A percentile compares a stretch with the other conserved stretches of the same genome.
Evolutionary conservation across 2,113 vertebrate genomes (phyloP).

Genomic region (Cairina moschata): DNA sequence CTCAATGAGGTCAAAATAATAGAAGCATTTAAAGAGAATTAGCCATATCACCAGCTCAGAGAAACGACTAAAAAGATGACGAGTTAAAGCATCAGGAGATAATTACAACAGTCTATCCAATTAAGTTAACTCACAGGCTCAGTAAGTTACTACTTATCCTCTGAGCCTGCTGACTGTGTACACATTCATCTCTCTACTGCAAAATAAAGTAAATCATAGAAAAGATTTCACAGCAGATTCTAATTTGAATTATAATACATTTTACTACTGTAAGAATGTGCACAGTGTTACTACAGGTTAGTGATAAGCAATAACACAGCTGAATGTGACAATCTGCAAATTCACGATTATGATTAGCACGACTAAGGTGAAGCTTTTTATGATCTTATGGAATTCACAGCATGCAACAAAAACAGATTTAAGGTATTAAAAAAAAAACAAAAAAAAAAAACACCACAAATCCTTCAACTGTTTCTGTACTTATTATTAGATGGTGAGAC

Average conservation of each 20-base stretch:
- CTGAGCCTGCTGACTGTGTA: neutral
- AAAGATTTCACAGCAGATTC: neutral
- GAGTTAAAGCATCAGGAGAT: constrained; percentile 24
- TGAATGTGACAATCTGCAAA: neutral
- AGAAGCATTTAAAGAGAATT: neutral
- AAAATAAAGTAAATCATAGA: neutral
- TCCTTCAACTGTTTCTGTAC: neutral
- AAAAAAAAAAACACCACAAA: neutral
- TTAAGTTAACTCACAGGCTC: constrained; percentile 46
- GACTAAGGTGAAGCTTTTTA: neutral
- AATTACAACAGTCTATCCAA: constrained; percentile 40
- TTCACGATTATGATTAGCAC: neutral
- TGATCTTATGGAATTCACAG: neutral
- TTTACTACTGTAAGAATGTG: neutral
- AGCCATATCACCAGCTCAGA: neutral
- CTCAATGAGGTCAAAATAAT: neutral
- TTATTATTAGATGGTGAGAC: neutral
- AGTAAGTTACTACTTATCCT: constrained; percentile 17
- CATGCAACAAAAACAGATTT: neutral
- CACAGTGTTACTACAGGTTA: neutral
- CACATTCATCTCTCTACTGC: neutral
- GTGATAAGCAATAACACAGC: neutral
- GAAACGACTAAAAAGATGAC: constrained; percentile 49
- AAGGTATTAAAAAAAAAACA: neutral
- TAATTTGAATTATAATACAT: neutral